phyloP scores from a whole-genome alignment of 2,797 vertebrate species.

The Rousettus madagascariensis region DNA sequence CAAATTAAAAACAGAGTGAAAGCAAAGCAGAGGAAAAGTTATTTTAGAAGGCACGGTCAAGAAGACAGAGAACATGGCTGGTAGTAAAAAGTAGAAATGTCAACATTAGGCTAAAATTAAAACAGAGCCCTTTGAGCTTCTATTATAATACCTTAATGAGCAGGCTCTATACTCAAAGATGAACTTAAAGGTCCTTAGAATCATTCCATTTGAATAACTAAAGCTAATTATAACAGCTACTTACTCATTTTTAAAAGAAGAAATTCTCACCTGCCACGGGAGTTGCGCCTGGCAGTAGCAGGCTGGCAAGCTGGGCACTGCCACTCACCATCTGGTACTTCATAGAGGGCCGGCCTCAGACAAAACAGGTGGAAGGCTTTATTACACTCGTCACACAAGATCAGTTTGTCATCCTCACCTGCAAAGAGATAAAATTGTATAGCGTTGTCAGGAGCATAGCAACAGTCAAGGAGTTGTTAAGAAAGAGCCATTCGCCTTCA shows the following conservation, averaged over 20 bases:
- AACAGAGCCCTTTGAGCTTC: neutral
- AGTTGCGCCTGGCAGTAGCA: slow-evolving; percentile 90
- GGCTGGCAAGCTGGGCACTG: slow-evolving; percentile 97
- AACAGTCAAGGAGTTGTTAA: neutral
- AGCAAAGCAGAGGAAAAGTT: neutral
- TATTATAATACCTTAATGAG: neutral
- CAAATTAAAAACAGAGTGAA: neutral
- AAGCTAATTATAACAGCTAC: neutral
- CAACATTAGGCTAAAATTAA: neutral
- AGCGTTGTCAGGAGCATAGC: neutral
- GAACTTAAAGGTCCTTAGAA: neutral
- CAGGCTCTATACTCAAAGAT: neutral
- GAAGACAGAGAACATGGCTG: neutral
- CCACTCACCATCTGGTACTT: slow-evolving; percentile 96
- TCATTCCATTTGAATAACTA: neutral
- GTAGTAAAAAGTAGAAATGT: neutral
- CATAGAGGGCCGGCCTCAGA: slow-evolving; percentile 93
- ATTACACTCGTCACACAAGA: slow-evolving; percentile 98
- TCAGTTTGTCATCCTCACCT: slow-evolving; percentile 98
- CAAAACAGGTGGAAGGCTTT: slow-evolving; percentile 99
- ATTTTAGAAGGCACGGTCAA: neutral
- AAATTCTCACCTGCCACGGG: slow-evolving; percentile 90
- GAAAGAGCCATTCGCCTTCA: neutral
- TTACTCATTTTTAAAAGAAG: slow-evolving; percentile 39
- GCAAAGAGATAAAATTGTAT: slow-evolving; percentile 37